Base-by-base conservation (phyloP, 2,888 invertebrate genomes). In the Eupithecia centaureata region DNA sequence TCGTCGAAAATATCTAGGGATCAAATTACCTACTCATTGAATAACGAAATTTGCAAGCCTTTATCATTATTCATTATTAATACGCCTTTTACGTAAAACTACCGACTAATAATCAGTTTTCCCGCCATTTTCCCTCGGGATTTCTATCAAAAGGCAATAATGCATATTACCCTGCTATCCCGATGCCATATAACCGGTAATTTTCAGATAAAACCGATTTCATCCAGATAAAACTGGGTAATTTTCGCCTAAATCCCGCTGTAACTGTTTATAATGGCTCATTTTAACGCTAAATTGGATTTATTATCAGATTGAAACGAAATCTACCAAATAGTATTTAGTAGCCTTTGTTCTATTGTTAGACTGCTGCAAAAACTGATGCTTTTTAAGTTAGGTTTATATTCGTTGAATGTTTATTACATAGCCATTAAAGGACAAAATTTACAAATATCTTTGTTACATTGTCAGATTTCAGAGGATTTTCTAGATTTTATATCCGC, bases 71-170 rank as follows among this genome's bases (percentile, higher is more conserved):
- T 42, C 42, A 30, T 8, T n/a, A 51, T 33, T 52, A 33, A 38
- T 63, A 27, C 38, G 54, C 22, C 42, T 15, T 52, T 52, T 27
- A 56, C 15, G 30, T 60, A 67, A 60, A 65, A 63, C 54, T 60
- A 56, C 60, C 47, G 60, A 42, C 67, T 28, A 62, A 62, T 63
- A 56, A 63, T 59, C 62, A 58, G 58, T 47, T 38, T 32, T 67
- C 22, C 60, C 54, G 62, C 52, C 59, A 28, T 47, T 56, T 57
- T 63, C 67, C 63, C 63, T 30, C 61, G 63, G 67, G 63, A 61
- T 57, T 64, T 63, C 67, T 68, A 63, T 68, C 67, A 68, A 61
- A 57, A 28, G 62, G 65, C 65, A 62, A 63, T 69, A 65, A 60
- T 60, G 57, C 10, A 57, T 18, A 57, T 57, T 57, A 57, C 57